These are phyloP conservation scores for Micropoecilia bifurca DNA, from an alignment of 2,797 vertebrate genomes.

Conservation along the genomic window DNA sequence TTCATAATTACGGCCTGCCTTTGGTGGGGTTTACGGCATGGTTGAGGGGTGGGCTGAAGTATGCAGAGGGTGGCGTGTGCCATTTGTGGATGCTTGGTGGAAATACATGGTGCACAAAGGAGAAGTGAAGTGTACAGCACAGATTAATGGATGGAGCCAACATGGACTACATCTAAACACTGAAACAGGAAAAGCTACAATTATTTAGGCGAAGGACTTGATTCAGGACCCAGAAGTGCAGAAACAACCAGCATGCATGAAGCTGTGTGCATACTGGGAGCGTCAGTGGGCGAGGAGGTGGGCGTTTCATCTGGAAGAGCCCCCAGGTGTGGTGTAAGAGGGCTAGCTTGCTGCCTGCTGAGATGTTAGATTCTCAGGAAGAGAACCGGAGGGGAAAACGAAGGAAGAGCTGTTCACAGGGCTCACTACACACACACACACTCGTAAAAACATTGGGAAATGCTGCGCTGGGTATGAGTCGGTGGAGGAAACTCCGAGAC, in stretches of 20 bases:
- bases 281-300: slow-evolving; percentile 1
- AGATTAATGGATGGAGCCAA: background rate
- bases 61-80: slow-evolving; percentile 33
- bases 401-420: slow-evolving; percentile 53
- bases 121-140: background rate
- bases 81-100: slow-evolving; percentile 46
- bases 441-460: slow-evolving; percentile 19
- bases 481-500: slow-evolving; percentile 45
- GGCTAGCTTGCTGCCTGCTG: slow-evolving; percentile 50
- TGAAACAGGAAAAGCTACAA: background rate
- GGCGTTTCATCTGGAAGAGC: slow-evolving; percentile 36
- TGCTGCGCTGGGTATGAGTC: slow-evolving; percentile 25
- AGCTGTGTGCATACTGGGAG: background rate
- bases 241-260: slow-evolving; percentile 3
- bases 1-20: slow-evolving; percentile 74
- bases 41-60: slow-evolving; percentile 29
- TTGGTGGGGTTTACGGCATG: slow-evolving; percentile 50
- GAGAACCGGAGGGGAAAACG: slow-evolving; percentile 42
- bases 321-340: slow-evolving; percentile 57
- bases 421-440: background rate
- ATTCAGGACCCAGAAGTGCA: background rate
- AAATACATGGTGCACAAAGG: slow-evolving; percentile 25
- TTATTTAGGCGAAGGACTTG: background rate
- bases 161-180: background rate
- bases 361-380: slow-evolving; percentile 41